A percentile compares a stretch with the other conserved stretches of the same genome.
Evolutionary conservation across 2,797 vertebrate genomes (phyloP).

Genomic region (Podarcis lilfordi): DNA sequence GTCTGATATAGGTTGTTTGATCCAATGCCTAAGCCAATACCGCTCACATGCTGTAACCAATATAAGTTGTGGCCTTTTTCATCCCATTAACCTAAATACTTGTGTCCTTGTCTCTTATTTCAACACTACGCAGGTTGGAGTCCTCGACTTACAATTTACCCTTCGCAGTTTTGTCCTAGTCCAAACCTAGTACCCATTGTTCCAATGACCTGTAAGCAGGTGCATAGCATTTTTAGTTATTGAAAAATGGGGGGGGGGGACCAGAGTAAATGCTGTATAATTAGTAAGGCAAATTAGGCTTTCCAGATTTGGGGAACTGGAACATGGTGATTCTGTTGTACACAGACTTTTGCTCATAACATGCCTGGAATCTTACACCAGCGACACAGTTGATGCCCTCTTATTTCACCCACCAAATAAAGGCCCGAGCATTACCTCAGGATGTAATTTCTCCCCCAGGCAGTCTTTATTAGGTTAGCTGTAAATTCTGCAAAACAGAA

Average conservation of each 20-base stretch:
- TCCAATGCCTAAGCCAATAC: no score
- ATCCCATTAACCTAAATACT: no score
- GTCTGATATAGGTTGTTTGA: no score
- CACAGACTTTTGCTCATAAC: not conserved
- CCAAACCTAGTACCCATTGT: not conserved
- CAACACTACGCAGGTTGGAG: no score
- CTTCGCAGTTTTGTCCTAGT: not conserved
- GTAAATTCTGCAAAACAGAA: constrained; percentile 31
- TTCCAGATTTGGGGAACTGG: not conserved
- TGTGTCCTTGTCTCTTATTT: no score
- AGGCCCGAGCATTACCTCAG: not conserved
- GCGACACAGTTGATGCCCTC: not conserved
- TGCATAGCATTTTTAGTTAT: not conserved
- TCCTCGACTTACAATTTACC: not conserved
- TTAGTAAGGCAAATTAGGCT: not conserved
- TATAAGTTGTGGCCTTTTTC: no score
- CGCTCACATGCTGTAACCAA: no score
- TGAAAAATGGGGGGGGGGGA: not conserved
- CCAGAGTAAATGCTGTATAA: not conserved
- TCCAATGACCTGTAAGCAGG: no score
- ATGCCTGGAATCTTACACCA: not conserved
- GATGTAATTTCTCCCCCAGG: not conserved
- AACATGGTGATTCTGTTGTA: not conserved
- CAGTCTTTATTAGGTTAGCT: constrained; percentile 31
- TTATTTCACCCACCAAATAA: not conserved